Evolutionary conservation across 2,888 invertebrate genomes (phyloP), one percentile per base, ranked within the genome.

Genomic region (Temnothorax ravouxi): DNA sequence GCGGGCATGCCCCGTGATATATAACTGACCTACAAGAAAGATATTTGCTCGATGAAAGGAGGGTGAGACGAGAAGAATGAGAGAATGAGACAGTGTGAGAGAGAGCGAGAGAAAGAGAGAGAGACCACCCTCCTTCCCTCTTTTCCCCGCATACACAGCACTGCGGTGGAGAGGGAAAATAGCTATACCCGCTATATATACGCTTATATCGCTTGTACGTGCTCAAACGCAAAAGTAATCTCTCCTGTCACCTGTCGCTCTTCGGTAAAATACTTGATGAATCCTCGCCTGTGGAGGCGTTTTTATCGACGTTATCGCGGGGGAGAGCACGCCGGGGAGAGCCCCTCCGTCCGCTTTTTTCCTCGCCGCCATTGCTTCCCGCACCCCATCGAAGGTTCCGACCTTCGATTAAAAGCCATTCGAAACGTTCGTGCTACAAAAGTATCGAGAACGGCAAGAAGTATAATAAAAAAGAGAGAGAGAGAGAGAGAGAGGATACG

Each of bases 161-260:
- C 8, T 25, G 64, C 54, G 34, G 34, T 34, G 69, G 18, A 61
- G 38, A 72, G 25, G 54, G 56, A 59, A 72, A 77, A 69, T 64
- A 34, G 56, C 74, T 72, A 76, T 69, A 67, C 59, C 59, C 83
- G 29, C 29, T 29, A 29, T 29, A n/a, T n/a, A 29, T 3, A 80
- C 64, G 64, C 56, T 81, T 66, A 69, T 66, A 82, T 47, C 82
- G 56, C 41, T 54, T 52, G 67, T 69, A 69, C 59, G 54, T 72
- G 64, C 72, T 76, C 86, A 84, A 88, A 88, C 88, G 88, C 77
- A 84, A 83, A 87, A 88, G 88, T 91, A 91, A 91, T 91, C 91
- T 89, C 84, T 82, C 86, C 85, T 88, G 91, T 91, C 91, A 92
- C 85, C 88, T 88, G 88, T 84, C 87, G 88, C 85, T 90, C 89